Evolutionary conservation across 2,113 vertebrate genomes (phyloP), one percentile per base, ranked within the genome.

Genomic region (Illadopsis cleaveri): DNA sequence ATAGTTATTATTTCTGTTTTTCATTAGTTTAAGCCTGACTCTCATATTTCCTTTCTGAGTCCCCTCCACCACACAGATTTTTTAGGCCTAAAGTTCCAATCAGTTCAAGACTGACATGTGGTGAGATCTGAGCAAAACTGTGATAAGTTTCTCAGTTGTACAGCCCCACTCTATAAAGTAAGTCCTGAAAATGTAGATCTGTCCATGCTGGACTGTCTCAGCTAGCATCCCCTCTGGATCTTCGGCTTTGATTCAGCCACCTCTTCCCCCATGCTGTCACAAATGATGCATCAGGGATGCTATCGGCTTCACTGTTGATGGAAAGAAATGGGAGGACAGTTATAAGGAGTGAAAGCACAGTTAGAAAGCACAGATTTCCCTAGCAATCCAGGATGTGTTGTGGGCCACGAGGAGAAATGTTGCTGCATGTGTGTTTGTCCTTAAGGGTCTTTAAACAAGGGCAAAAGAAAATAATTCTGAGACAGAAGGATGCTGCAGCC

Each of bases 271-370:
- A 2, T 30, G 31, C 28, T 14, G 24, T 25, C 23, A 38, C 22
- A 69, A 76, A 82, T 48, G 68, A 15, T 45, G n/a, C 15, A 0
- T 35, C 24, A 33, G 12, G 37, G 47, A 28, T 60, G 23, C 24
- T 92, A 1, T 54, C 0, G 0, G 70, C 56, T 58, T 66, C 28
- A 3, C 38, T 73, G 28, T 81, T 9, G 3, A 6, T 76, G 45
- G 62, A 76, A 82, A 38, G 73, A 78, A 15, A 11, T 79, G 47
- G 12, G 23, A 58, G 42, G 70, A 81, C 19, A 66, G 35, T 12
- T 85, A 66, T 60, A 40, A 83, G 57, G 56, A 86, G 35, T 53
- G 50, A 82, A 81, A 61, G 8, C 6, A 15, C 18, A 66, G 20
- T 48, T 48, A 23, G 47, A 48, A 48, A 24, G 47, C 47, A 48